Evolutionary conservation across 2,113 vertebrate species (phyloP), one percentile per base, ranked within the genome.

Genomic region (Todiramphus saurophagus): DNA sequence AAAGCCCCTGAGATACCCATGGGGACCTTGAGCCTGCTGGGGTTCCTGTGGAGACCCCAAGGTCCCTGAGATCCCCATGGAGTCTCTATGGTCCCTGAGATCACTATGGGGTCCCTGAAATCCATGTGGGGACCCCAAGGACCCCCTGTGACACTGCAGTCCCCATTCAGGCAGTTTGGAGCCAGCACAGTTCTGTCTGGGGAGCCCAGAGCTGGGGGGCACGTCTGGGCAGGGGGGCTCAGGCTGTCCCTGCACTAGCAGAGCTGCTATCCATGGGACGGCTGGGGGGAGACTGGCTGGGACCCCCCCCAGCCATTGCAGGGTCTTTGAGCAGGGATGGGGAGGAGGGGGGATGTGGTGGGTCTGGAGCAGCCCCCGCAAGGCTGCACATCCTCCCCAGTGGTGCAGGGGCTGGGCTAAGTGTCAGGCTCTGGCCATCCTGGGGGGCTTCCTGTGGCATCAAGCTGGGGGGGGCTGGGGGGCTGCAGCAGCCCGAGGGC

Each of bases 221-320:
- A 37, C 2, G 5, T 62, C 48, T 3, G 6, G 35, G n/a, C 25
- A 8, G n/a, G 0, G 41, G 53, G 35, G 24, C 31, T 76, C 28
- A 3, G 81, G 50, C 21, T 68, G 11, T 23, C 73, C 24, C 7
- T 21, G 28, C 3, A 0, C 16, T 1, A 9, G 43, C 1, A 1
- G 56, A 64, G 50, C 50, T 33, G 56, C 18, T 5, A 2, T 12
- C 18, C 43, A 11, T 11, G 46, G 51, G 13, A 17, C 20, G 12
- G 50, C 43, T 79, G 56, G 19, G 1, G 7, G 19, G 5, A 11
- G 16, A 18, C 41, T 4, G 1, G 70, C 43, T n/a, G 60, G 46
- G 48, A 39, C 8, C 7, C 21, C 13, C 9, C 31, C 16, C 0
- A 1, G 23, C 37, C n/a, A 39, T 20, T 30, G 33, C 18, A 4